A percentile compares a stretch with the other conserved stretches of the same genome.
Conservation (phyloP, 2,888 invertebrate species). For the Dasypogon diadema region DNA sequence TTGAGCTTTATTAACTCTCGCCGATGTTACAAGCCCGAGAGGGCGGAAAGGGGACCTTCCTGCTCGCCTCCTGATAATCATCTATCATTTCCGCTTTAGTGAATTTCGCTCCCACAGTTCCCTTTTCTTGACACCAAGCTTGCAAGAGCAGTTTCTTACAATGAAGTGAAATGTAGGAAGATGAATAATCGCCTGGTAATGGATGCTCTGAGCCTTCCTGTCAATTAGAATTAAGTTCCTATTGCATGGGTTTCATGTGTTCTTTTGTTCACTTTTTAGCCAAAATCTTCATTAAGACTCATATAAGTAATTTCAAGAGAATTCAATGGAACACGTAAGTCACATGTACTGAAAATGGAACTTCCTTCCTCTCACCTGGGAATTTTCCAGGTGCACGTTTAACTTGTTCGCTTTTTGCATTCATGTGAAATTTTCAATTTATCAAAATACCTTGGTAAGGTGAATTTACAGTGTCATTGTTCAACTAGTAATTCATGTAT, state of each 20-base stretch:
- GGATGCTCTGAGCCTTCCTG: background rate
- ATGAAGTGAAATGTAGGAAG: constrained; percentile 16
- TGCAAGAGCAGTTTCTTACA: background rate
- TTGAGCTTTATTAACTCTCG: constrained; percentile 22
- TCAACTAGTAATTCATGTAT: no score
- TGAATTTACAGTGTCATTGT: background rate
- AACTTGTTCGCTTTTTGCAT: background rate
- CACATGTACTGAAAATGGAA: no score
- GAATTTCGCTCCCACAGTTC: constrained; percentile 1
- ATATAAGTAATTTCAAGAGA: no score
- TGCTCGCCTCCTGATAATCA: background rate
- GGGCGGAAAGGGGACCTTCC: background rate
- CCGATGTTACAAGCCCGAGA: background rate
- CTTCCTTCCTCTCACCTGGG: no score
- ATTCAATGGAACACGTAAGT: no score
- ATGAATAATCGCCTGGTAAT: constrained; percentile 10
- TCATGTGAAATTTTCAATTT: background rate
- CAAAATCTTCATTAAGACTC: no score
- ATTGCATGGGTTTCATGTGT: no score
- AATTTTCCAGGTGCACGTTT: background rate
- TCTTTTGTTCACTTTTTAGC: no score
- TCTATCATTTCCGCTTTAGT: constrained; percentile 31
- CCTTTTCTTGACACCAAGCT: background rate
- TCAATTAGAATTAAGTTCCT: constrained; percentile 4
- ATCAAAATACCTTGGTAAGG: background rate